Percentiles rank a stretch among this genome's conserved stretches.
These are phyloP conservation scores for Rhodeus uyekii DNA, from an alignment of 2,797 vertebrate species.

Conservation along the genomic window DNA sequence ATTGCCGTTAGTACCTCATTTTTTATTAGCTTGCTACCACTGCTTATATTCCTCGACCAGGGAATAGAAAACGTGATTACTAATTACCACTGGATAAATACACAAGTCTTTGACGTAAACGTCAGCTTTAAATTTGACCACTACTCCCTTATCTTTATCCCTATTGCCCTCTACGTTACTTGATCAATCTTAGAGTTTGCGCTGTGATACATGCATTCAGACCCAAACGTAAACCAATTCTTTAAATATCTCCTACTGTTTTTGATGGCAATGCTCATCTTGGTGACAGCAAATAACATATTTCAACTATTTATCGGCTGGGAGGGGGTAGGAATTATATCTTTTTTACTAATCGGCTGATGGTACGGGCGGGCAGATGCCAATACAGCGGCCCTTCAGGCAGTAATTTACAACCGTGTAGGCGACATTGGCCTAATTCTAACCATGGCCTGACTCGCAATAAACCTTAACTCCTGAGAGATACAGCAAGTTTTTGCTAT, in stretches of 20 bases:
- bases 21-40: accelerated
- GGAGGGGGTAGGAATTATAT: slow-evolving; percentile 64
- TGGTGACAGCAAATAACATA: slow-evolving; percentile 60
- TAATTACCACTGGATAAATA: slow-evolving; percentile 17
- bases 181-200: slow-evolving; percentile 65
- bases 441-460: background rate
- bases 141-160: slow-evolving; percentile 17
- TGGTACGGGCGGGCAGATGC: slow-evolving; percentile 50
- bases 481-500: background rate
- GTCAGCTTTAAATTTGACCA: slow-evolving; percentile 29
- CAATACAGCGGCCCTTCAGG: slow-evolving; percentile 55
- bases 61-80: accelerated
- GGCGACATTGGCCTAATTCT: slow-evolving; percentile 47
- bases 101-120: accelerated
- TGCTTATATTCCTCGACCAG: accelerated
- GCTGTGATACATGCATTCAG: slow-evolving; percentile 52
- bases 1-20: slow-evolving; percentile 41
- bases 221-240: slow-evolving; percentile 48
- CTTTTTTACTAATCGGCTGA: slow-evolving; percentile 63
- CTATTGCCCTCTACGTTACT: slow-evolving; percentile 48
- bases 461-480: slow-evolving; percentile 47
- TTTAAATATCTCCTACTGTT: slow-evolving; percentile 62
- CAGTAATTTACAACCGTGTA: slow-evolving; percentile 51
- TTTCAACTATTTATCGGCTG: slow-evolving; percentile 63
- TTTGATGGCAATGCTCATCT: slow-evolving; percentile 33